Conservation (phyloP, 2,113 vertebrate genomes). For the Ranitomeya variabilis region DNA sequence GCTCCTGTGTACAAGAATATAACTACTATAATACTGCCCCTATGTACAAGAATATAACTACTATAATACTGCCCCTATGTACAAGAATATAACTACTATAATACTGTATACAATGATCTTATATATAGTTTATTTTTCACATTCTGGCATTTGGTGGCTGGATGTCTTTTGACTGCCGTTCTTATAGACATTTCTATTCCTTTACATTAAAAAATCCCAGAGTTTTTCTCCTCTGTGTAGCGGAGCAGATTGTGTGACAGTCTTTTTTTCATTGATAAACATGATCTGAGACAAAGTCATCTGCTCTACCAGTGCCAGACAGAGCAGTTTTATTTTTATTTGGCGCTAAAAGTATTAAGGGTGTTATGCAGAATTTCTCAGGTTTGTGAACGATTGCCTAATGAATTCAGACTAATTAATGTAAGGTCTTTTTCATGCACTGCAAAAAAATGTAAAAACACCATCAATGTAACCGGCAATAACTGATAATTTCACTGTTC, state of each 20-base stretch:
- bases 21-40: too few relatives aligned
- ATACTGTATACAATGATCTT: too few relatives aligned
- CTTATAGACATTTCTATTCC: background rate
- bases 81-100: too few relatives aligned
- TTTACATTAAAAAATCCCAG: background rate
- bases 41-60: too few relatives aligned
- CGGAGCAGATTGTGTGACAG: background rate
- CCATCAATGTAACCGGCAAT: background rate
- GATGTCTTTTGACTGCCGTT: background rate
- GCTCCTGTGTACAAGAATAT: too few relatives aligned
- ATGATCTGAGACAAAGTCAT: conserved; percentile 26
- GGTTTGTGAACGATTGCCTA: background rate
- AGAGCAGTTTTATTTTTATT: conserved; percentile 20
- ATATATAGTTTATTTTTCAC: too few relatives aligned
- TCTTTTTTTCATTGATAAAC: background rate
- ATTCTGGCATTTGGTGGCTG: background rate
- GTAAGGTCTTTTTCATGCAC: background rate
- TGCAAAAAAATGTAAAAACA: background rate
- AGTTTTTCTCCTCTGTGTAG: background rate
- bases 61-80: too few relatives aligned
- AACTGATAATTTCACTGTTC: too few relatives aligned
- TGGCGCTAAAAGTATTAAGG: conserved; percentile 6
- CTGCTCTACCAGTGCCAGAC: background rate
- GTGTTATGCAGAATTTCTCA: background rate
- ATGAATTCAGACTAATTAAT: background rate